A percentile compares a stretch with the other conserved stretches of the same genome.
phyloP scores from a whole-genome alignment of 1,140 invertebrate species.

The Phenacoccus solenopsis region DNA sequence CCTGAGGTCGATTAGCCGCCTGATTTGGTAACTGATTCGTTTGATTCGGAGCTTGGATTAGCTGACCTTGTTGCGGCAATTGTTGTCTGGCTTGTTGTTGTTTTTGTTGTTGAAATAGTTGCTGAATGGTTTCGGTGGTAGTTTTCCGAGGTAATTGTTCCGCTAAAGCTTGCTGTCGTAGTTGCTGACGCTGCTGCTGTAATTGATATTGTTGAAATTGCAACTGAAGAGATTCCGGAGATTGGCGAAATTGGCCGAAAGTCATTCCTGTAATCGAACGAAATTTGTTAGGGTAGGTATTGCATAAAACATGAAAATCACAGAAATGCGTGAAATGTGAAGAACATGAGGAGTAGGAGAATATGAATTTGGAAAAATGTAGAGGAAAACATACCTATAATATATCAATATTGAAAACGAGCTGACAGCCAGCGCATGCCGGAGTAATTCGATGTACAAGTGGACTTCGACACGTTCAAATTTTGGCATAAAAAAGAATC shows the following conservation, averaged over 20 bases:
- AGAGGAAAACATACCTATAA: too few relatives aligned
- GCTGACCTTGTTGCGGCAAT: neutral
- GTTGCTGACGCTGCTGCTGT: neutral
- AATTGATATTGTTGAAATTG: conserved; percentile 6
- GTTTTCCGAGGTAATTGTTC: neutral
- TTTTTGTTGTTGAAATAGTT: neutral
- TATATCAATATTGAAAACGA: too few relatives aligned
- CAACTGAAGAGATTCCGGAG: neutral
- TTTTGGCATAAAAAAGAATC: too few relatives aligned
- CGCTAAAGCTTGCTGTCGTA: neutral
- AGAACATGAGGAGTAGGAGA: too few relatives aligned
- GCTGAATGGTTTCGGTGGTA: neutral
- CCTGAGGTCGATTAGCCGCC: neutral
- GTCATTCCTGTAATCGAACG: neutral
- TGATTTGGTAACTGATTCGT: neutral
- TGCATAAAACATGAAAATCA: too few relatives aligned
- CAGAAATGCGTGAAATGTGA: too few relatives aligned
- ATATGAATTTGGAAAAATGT: too few relatives aligned
- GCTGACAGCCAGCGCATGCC: too few relatives aligned
- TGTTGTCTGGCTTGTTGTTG: neutral
- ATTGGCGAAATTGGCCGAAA: conserved; percentile 9
- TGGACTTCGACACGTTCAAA: too few relatives aligned
- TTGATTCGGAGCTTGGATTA: neutral
- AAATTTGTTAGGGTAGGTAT: too few relatives aligned
- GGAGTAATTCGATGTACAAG: too few relatives aligned